A percentile compares a stretch with the other conserved stretches of the same genome.
Conservation (phyloP, 2,888 invertebrate genomes). For the Pyrrhia umbra region DNA sequence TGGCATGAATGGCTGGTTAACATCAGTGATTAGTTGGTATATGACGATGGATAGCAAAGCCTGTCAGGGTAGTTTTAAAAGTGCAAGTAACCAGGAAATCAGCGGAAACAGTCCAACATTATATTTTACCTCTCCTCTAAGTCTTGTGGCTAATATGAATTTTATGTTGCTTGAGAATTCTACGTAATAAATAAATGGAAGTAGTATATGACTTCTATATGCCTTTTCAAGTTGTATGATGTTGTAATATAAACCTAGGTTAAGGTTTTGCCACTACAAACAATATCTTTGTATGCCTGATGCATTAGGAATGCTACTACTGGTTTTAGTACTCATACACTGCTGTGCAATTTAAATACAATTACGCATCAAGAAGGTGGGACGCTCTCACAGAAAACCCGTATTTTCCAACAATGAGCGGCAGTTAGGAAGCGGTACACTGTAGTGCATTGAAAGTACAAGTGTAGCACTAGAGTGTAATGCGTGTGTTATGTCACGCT, state of each 20-base stretch:
- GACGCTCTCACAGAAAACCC: conserved; percentile 50
- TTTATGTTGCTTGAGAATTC: no score
- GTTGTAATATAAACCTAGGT: not conserved
- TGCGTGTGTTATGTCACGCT: conserved; percentile 59
- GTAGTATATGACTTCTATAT: no score
- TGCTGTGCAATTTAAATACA: conserved; percentile 59
- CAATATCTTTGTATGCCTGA: not conserved
- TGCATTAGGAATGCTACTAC: conserved; percentile 13
- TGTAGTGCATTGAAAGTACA: conserved; percentile 71
- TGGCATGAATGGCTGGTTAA: no score
- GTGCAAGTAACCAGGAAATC: no score
- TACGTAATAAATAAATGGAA: no score
- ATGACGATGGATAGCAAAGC: no score
- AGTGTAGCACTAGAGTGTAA: conserved; percentile 56
- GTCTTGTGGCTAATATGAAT: no score
- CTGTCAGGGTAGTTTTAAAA: no score
- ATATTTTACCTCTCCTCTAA: no score
- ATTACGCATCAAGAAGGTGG: conserved; percentile 52
- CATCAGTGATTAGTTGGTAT: no score
- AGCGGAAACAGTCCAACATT: no score
- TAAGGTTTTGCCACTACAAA: not conserved
- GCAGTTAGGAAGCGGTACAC: conserved; percentile 45
- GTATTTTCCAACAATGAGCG: conserved; percentile 52
- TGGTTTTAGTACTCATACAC: conserved; percentile 20
- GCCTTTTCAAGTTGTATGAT: no score